Evolutionary conservation across 2,888 invertebrate species (phyloP).

Genomic region (Incurvaria masculella): DNA sequence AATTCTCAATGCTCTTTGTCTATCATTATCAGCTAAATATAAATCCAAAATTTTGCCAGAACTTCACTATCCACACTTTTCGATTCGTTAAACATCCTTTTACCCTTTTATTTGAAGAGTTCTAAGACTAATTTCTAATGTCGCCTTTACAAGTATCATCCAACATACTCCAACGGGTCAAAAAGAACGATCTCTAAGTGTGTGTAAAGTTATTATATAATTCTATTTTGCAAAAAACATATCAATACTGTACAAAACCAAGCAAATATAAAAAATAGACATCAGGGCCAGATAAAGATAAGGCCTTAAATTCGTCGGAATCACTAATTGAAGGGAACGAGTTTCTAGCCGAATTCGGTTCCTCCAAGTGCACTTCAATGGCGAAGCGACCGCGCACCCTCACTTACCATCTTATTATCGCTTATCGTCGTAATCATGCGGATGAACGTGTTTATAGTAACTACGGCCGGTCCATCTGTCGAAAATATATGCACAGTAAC

Average conservation of each 20-base stretch:
- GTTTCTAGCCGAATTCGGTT: background rate
- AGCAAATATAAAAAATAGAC: background rate
- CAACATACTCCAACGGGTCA: background rate
- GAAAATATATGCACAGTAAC: conserved; percentile 17
- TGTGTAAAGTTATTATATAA: background rate
- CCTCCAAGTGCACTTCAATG: background rate
- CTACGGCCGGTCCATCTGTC: conserved; percentile 94
- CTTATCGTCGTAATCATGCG: conserved; percentile 97
- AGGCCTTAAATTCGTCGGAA: too few relatives aligned
- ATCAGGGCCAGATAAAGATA: background rate
- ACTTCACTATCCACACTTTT: too few relatives aligned
- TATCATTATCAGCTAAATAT: too few relatives aligned
- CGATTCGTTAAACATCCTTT: too few relatives aligned
- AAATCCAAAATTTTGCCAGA: too few relatives aligned
- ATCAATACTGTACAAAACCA: background rate
- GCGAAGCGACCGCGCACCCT: conserved; percentile 5
- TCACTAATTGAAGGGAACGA: too few relatives aligned
- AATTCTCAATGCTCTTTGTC: too few relatives aligned
- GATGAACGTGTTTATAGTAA: conserved; percentile 97
- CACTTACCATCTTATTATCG: conserved; percentile 99
- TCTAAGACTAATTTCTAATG: background rate
- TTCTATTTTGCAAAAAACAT: background rate
- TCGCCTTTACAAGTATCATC: background rate
- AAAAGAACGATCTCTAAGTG: background rate
- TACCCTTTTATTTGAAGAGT: background rate